phyloP scores from a whole-genome alignment of 2,888 invertebrate species.

The Himalopsyche kuldschensis region DNA sequence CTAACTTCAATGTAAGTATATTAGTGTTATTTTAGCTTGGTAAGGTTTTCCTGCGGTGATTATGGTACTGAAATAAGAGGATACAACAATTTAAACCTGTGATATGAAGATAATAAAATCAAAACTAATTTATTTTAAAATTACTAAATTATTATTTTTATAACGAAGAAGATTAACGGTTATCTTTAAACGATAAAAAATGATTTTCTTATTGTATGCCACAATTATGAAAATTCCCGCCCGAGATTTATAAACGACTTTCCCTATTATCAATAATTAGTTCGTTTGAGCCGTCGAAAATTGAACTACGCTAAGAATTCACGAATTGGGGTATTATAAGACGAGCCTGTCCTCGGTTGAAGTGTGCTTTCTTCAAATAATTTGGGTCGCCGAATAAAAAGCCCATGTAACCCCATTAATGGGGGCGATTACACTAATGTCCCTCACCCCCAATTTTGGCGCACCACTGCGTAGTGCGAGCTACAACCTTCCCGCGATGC shows the following conservation, averaged over 20 bases:
- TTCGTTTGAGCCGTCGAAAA: not conserved
- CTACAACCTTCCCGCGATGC: not conserved
- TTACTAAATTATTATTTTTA: no score
- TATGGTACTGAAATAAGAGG: no score
- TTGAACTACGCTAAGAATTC: not conserved
- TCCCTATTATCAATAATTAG: not conserved
- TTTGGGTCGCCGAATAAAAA: not conserved
- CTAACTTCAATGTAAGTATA: no score
- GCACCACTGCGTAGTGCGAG: not conserved
- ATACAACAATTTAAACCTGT: no score
- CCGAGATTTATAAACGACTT: not conserved
- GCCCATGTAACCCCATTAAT: conserved; percentile 4
- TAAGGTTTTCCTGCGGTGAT: no score
- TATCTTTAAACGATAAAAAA: not conserved
- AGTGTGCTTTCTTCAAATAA: not conserved
- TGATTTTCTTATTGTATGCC: not conserved
- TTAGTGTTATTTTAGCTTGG: no score
- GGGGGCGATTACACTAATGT: conserved; percentile 20
- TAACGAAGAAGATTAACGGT: not conserved
- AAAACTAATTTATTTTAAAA: no score
- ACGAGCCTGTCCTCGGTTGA: not conserved
- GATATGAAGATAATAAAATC: no score
- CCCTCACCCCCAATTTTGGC: not conserved
- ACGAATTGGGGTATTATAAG: not conserved
- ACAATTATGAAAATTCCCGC: not conserved